Conservation (phyloP, 2,113 vertebrate genomes). For the Psophia crepitans region DNA sequence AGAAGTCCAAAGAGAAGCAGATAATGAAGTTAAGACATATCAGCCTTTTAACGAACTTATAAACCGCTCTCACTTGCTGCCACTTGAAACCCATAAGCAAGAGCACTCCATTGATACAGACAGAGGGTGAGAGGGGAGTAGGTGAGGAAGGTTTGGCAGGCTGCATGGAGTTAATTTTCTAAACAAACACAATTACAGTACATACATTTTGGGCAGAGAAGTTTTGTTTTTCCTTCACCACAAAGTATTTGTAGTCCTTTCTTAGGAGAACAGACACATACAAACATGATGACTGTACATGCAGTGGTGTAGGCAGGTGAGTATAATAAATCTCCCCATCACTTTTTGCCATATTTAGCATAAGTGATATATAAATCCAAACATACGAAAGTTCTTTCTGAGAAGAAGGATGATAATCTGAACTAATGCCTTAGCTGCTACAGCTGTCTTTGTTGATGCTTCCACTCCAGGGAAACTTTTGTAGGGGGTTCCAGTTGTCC, state of each 20-base stretch:
- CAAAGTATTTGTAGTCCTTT: not conserved
- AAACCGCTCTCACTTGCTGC: conserved; percentile 17
- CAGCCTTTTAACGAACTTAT: conserved; percentile 28
- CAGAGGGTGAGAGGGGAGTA: not conserved
- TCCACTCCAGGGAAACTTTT: not conserved
- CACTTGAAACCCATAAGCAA: not conserved
- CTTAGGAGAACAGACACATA: not conserved
- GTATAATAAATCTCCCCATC: not conserved
- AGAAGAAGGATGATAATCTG: not conserved
- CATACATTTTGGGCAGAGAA: not conserved
- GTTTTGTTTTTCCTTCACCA: not conserved
- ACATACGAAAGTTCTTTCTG: not conserved
- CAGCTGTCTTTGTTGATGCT: not conserved
- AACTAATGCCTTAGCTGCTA: not conserved
- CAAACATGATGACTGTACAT: not conserved
- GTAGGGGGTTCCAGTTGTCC: not conserved
- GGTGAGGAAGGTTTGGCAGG: not conserved
- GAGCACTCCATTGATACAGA: not conserved
- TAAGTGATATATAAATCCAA: not conserved
- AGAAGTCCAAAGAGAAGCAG: not conserved
- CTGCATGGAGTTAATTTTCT: not conserved
- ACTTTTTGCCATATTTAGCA: not conserved
- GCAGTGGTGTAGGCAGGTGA: not conserved
- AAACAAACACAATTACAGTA: not conserved
- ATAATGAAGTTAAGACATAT: conserved; percentile 8